phyloP scores from a whole-genome alignment of 2,888 invertebrate genomes.

The Andrena bucephala region DNA sequence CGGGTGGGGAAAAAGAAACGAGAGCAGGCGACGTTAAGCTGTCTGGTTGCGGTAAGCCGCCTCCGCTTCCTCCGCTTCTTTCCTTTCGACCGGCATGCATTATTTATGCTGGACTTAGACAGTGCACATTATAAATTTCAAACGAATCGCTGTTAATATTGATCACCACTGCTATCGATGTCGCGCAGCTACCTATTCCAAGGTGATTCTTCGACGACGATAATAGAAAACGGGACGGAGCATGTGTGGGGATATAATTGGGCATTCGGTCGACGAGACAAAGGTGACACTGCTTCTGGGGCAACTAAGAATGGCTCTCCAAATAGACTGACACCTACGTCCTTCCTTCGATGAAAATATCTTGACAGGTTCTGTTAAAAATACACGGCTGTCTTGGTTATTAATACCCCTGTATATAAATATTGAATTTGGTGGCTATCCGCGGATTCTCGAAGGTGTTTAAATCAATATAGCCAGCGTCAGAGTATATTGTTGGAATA shows the following conservation, averaged over 20 bases:
- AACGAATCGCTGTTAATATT: constrained; percentile 33
- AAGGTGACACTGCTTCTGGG: background rate
- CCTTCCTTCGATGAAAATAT: too few species aligned
- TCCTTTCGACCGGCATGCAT: constrained; percentile 43
- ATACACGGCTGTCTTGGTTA: background rate
- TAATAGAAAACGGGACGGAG: background rate
- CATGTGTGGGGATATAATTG: background rate
- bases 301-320: background rate
- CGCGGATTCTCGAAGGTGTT: background rate
- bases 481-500: background rate
- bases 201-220: background rate
- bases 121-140: constrained; percentile 49
- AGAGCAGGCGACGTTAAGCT: constrained; percentile 43
- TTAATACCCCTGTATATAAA: background rate
- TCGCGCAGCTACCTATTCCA: background rate
- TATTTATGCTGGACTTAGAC: constrained; percentile 47
- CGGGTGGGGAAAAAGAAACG: constrained; percentile 32
- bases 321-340: too few species aligned
- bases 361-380: background rate
- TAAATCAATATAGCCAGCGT: background rate
- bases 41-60: constrained; percentile 22
- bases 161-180: constrained; percentile 9
- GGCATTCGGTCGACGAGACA: background rate
- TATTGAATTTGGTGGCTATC: background rate
- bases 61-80: constrained; percentile 11